Base-by-base conservation (phyloP, 2,888 invertebrate species). In the Hirtodrosophila alboralis region DNA sequence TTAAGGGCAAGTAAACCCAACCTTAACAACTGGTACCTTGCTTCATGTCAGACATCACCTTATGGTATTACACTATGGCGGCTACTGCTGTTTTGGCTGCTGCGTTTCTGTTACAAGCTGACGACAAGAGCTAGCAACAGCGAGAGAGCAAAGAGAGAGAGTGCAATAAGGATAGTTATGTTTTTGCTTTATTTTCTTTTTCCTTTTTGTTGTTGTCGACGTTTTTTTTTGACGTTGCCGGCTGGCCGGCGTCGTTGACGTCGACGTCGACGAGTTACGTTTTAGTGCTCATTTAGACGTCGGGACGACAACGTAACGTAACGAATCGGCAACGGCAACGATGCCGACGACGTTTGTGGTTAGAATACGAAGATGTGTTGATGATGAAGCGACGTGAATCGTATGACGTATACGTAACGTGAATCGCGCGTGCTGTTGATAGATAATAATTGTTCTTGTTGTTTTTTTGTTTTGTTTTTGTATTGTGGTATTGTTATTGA, bases 201-300 rank as follows among this genome's bases (percentile, higher is more conserved):
- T 48, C 16, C 30, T 47, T 34, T 47, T 34, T 47, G 12, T 36
- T 49, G 12, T 13, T 45, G 23, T 23, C 23, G 23, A 23, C 23
- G n/a, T n/a, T n/a, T n/a, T 52, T 18, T 54, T 10, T 44, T 48
- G 48, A 54, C 52, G 34, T 52, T 66, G 74, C 74, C 69, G 76
- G 76, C 65, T 70, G 62, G 38, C 71, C 78, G 79, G 75, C 78
- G 59, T 56, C 65, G 56, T 43, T 16, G 37, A 6, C 45, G 37
- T 37, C 18, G 8, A 30, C 34, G 51, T 27, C 44, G 43, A 45
- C 65, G 48, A 61, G 66, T 75, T 73, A 69, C 68, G 65, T 85
- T 84, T 84, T 86, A 84, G 84, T 84, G 84, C 81, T 78, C 84
- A 86, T 85, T 84, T 84, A 84, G 81, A 78, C 84, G 84, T 76